Percentiles rank a stretch among this genome's conserved stretches.
Evolutionary conservation across 2,113 vertebrate genomes (phyloP).

Genomic region (Prionailurus viverrinus): DNA sequence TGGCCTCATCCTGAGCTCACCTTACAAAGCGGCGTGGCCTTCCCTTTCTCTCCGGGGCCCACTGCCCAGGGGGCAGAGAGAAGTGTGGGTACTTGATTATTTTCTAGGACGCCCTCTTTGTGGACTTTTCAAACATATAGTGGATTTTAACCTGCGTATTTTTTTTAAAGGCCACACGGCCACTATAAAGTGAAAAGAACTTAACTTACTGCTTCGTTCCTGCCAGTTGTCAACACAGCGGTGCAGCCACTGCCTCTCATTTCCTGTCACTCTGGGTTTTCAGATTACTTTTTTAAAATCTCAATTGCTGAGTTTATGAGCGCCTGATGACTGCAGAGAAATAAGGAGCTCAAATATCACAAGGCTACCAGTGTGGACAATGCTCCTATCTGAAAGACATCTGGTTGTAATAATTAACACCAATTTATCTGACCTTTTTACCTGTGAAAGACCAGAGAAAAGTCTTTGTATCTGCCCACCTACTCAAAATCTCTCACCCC

Average conservation of each 20-base stretch:
- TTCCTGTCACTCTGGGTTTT: constrained; percentile 53
- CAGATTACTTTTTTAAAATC: constrained; percentile 16
- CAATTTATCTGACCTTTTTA: neutral
- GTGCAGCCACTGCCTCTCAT: neutral
- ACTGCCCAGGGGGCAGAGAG: neutral
- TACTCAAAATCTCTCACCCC: neutral
- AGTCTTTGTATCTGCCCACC: neutral
- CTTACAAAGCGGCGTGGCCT: neutral
- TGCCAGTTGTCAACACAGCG: neutral
- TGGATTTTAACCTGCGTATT: constrained; percentile 2
- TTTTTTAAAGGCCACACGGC: neutral
- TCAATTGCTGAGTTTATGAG: constrained; percentile 54
- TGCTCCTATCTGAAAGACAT: neutral
- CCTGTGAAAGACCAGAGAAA: neutral
- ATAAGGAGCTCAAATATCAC: constrained; percentile 47
- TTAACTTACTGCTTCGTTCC: constrained; percentile 58
- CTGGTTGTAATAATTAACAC: neutral
- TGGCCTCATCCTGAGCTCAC: neutral
- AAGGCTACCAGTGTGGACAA: neutral
- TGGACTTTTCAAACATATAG: neutral
- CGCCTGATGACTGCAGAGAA: constrained; percentile 48
- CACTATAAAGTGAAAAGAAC: constrained; percentile 50
- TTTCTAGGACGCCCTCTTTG: constrained; percentile 3
- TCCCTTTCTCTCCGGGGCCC: neutral
- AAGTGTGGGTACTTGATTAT: neutral